Percentiles rank a stretch among this genome's conserved stretches.
Conservation (phyloP, 2,113 vertebrate genomes). For the Apodemus speciosus region DNA sequence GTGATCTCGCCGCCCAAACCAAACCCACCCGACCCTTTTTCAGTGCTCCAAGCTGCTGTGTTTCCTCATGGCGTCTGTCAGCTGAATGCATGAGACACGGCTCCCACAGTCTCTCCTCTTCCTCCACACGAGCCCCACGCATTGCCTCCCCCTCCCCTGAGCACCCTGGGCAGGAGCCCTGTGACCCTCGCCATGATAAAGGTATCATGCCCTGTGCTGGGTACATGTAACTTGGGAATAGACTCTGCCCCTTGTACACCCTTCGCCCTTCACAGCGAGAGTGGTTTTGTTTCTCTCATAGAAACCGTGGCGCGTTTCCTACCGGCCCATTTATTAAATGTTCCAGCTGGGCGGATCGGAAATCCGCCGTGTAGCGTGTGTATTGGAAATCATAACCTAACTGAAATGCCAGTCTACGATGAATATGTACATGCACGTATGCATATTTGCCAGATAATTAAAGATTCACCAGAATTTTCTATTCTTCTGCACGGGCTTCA, state of each 20-base stretch:
- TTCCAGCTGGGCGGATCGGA: background rate
- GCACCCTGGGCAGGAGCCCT: background rate
- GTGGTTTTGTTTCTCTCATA: background rate
- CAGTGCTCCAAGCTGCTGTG: fast-evolving
- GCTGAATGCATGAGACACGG: no score
- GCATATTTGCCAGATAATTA: background rate
- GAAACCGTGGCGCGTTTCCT: no score
- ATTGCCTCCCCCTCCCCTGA: background rate
- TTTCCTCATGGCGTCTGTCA: background rate
- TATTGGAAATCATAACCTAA: background rate
- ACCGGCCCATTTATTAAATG: background rate
- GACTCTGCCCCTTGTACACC: fast-evolving
- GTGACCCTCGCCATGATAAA: fast-evolving
- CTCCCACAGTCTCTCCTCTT: background rate
- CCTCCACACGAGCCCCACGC: background rate
- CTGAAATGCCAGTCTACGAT: background rate
- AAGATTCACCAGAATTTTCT: background rate
- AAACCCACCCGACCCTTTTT: fast-evolving
- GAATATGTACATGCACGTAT: background rate
- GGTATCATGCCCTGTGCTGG: fast-evolving
- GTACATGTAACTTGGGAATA: fast-evolving
- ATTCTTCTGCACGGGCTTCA: background rate
- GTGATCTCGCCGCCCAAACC: background rate
- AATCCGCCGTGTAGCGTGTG: fast-evolving
- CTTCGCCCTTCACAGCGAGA: background rate